Base-by-base conservation (phyloP, 2,113 vertebrate species). In the Cyanistes caeruleus region DNA sequence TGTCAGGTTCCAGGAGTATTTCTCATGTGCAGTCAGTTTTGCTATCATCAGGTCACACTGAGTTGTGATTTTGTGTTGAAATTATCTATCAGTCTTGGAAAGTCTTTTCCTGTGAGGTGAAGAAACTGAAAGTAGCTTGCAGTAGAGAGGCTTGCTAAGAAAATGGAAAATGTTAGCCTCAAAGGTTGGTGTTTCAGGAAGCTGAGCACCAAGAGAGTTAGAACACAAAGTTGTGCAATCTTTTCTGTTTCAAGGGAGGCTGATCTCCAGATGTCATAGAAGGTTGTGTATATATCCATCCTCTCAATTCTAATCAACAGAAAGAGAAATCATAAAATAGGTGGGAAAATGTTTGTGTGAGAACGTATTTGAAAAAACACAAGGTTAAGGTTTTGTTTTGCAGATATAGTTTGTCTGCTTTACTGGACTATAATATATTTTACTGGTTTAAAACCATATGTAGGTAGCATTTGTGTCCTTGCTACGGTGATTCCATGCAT, bases 91-190 rank as follows among this genome's bases (percentile, higher is more conserved):
- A 51, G 3, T 79, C 93, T 80, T 79, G 55, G 70, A 83, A 93
- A 30, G 13, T 65, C 48, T 88, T 82, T 87, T 72, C 27, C 39
- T 90, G 24, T 30, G 24, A 94, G 39, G 46, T 58, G n/a, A 69
- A 46, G 37, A 74, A 91, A 84, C 68, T 43, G 31, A 51, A 56
- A 75, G 41, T 44, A 56, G 18, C 48, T 76, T 55, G 7, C 43
- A 55, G 35, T 74, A 25, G 70, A 56, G 60, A 51, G 15, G 17
- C 60, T 84, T 58, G 37, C 55, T 77, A 91, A 79, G 80, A 81
- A 93, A 65, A 52, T 79, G 87, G 41, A 95, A 95, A 63, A 80
- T 48, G 55, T 64, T 94, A 93, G 64, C 60, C 49, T 87, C 15
- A n/a, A 83, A 87, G 85, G 62, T 89, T 56, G 73, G 33, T 30